Evolutionary conservation across 2,888 invertebrate genomes (phyloP).

Genomic region (Heteropelma amictum): DNA sequence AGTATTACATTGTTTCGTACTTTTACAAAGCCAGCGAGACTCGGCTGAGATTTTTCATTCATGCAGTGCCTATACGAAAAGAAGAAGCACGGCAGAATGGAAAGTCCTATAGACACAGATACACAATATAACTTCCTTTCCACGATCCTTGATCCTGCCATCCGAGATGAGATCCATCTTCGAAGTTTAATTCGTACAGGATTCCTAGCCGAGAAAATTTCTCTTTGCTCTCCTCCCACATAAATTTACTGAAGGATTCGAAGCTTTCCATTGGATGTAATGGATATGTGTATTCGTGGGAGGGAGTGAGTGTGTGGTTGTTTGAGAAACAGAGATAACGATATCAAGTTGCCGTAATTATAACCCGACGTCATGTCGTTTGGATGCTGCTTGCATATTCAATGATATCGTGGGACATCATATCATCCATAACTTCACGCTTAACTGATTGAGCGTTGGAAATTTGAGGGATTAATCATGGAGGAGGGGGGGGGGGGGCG

Average conservation of each 20-base stretch:
- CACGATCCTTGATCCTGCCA: conserved; percentile 21
- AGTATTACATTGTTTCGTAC: conserved; percentile 15
- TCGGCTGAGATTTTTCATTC: conserved; percentile 17
- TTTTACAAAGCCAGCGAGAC: not conserved
- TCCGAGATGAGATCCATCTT: conserved; percentile 37
- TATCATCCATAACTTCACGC: not conserved
- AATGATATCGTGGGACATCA: not conserved
- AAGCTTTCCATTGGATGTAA: not conserved
- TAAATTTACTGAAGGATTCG: conserved; percentile 17
- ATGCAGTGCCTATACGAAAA: not conserved
- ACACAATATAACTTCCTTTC: not conserved
- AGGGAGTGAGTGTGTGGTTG: not conserved
- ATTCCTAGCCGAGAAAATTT: conserved; percentile 2
- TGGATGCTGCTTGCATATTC: not conserved
- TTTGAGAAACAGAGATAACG: not conserved
- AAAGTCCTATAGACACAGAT: not conserved
- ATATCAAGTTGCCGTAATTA: not conserved
- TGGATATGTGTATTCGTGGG: too few species aligned
- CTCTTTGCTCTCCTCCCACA: not conserved
- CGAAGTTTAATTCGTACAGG: conserved; percentile 30
- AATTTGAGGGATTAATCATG: not conserved
- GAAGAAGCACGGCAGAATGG: not conserved
- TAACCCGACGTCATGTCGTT: not conserved
- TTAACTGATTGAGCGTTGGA: not conserved
- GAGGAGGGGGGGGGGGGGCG: not conserved